phyloP scores from a whole-genome alignment of 1,140 invertebrate genomes.

The Diorhabda elongata region DNA sequence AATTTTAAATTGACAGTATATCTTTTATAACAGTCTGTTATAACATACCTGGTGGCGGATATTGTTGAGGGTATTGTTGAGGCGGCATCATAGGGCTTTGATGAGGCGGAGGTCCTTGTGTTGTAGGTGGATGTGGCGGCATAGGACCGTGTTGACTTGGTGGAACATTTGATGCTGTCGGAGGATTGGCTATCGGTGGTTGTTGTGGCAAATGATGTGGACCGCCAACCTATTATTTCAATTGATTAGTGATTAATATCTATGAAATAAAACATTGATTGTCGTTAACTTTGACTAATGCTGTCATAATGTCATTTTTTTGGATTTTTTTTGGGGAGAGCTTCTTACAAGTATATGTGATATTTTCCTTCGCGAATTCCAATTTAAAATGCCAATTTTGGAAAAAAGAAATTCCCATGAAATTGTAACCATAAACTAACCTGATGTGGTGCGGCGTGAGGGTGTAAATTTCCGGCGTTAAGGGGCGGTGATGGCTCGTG shows the following conservation, averaged over 20 bases:
- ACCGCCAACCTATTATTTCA: not conserved
- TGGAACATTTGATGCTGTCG: constrained; percentile 39
- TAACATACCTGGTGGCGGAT: constrained; percentile 32
- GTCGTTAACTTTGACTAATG: too few relatives aligned
- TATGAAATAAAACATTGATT: too few relatives aligned
- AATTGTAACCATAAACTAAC: not conserved
- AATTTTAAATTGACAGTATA: not conserved
- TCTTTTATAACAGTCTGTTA: not conserved
- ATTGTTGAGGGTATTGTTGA: constrained; percentile 46
- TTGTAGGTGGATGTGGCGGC: constrained; percentile 42
- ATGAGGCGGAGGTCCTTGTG: constrained; percentile 34
- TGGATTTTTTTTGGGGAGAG: too few relatives aligned
- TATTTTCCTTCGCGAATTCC: too few relatives aligned
- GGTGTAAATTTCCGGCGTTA: constrained; percentile 30
- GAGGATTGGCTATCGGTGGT: constrained; percentile 14
- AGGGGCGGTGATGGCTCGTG: constrained; percentile 29
- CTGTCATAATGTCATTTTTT: too few relatives aligned
- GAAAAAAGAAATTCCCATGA: too few relatives aligned
- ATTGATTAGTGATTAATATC: not conserved
- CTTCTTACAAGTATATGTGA: too few relatives aligned
- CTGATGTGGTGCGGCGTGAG: constrained; percentile 23
- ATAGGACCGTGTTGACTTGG: constrained; percentile 21
- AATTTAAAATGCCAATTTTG: too few relatives aligned
- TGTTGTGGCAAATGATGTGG: constrained; percentile 27
- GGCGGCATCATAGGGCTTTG: constrained; percentile 51